Evolutionary conservation across 2,888 invertebrate genomes (phyloP).

Genomic region (Oasisia sp.): DNA sequence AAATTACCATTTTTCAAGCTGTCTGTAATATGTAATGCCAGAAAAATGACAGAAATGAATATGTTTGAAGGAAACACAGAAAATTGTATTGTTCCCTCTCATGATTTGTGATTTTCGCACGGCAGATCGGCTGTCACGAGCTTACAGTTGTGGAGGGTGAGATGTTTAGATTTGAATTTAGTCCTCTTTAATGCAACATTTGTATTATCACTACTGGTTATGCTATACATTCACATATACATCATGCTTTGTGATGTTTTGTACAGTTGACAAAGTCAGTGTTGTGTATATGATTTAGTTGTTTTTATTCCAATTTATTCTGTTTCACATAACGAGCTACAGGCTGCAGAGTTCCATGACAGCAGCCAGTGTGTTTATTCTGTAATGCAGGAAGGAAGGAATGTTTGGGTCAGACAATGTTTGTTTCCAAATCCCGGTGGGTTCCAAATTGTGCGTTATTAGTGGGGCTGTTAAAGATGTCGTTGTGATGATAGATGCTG

Average conservation of each 20-base stretch:
- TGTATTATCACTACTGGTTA: background rate
- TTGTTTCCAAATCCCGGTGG: background rate
- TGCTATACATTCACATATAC: background rate
- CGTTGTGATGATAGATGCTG: background rate
- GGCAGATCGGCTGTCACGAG: background rate
- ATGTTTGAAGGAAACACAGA: background rate
- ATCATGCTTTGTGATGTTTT: background rate
- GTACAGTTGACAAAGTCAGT: conserved; percentile 17
- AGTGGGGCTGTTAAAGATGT: background rate
- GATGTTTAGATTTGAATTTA: background rate
- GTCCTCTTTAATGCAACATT: background rate
- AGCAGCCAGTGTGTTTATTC: background rate
- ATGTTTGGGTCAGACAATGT: background rate
- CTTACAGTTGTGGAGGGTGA: background rate
- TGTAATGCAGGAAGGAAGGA: background rate
- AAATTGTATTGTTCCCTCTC: background rate
- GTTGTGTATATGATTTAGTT: background rate
- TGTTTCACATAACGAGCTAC: background rate
- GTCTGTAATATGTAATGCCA: background rate
- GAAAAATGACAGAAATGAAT: background rate
- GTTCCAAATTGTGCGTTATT: background rate
- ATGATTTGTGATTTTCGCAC: background rate
- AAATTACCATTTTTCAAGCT: background rate
- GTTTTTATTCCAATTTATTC: conserved; percentile 1
- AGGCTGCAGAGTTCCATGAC: background rate